These are phyloP conservation scores for Eulimnadia texana DNA, from an alignment of 1,140 invertebrate genomes.

Conservation along the genomic window DNA sequence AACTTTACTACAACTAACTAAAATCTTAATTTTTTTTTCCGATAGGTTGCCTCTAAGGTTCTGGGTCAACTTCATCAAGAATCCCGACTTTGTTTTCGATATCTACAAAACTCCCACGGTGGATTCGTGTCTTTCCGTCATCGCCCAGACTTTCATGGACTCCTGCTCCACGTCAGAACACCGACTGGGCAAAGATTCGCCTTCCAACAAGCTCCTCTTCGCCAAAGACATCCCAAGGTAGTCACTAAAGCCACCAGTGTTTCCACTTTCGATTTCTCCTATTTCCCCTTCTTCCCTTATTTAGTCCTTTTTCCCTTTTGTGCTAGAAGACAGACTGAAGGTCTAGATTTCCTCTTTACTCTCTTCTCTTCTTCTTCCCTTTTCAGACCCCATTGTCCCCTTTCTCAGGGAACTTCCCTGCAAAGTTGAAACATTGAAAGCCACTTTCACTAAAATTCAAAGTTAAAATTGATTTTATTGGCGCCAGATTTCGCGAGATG, in stretches of 20 bases:
- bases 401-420: too few relatives aligned
- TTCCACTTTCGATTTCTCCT: too few relatives aligned
- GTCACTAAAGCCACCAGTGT: background rate
- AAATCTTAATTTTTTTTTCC: constrained; percentile 19
- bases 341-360: too few relatives aligned
- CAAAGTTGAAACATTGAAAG: too few relatives aligned
- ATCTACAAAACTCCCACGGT: constrained; percentile 83
- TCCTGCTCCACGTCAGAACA: constrained; percentile 79
- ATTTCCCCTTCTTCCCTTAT: too few relatives aligned
- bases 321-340: too few relatives aligned
- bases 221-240: constrained; percentile 87
- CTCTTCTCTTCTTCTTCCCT: too few relatives aligned
- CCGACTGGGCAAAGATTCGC: constrained; percentile 80
- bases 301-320: too few relatives aligned
- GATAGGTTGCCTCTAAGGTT: constrained; percentile 75
- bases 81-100: constrained; percentile 93
- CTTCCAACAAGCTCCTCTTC: constrained; percentile 85
- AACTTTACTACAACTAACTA: background rate
- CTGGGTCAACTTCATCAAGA: constrained; percentile 95
- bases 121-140: constrained; percentile 82
- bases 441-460: background rate
- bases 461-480: background rate
- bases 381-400: too few relatives aligned
- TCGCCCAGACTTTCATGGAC: constrained; percentile 94
- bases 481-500: constrained; percentile 43